Percentiles rank a stretch among this genome's conserved stretches.
Evolutionary conservation across 1,140 invertebrate genomes (phyloP).

Genomic region (Phortica variegata): DNA sequence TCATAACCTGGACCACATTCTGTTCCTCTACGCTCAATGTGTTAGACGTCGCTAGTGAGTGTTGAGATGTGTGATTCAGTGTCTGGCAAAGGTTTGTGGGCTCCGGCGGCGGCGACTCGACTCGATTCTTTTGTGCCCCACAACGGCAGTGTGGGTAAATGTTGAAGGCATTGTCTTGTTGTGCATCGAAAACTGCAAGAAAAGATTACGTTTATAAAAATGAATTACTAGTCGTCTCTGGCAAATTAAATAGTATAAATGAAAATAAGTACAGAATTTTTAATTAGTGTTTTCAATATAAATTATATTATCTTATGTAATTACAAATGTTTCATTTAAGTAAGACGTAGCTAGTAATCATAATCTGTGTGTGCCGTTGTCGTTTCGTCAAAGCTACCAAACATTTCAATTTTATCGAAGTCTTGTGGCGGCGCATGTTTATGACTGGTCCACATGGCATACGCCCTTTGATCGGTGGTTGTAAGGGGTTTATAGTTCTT

Average conservation of each 20-base stretch:
- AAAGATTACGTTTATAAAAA: too few relatives aligned
- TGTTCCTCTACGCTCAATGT: conserved; percentile 33
- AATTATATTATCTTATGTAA: too few relatives aligned
- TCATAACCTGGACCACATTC: conserved; percentile 29
- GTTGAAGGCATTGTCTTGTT: conserved; percentile 17
- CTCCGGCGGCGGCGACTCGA: conserved; percentile 32
- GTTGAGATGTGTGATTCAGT: conserved; percentile 25
- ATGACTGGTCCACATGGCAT: conserved; percentile 53
- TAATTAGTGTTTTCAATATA: too few relatives aligned
- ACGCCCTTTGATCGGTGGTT: conserved; percentile 48
- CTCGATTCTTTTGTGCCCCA: conserved; percentile 32
- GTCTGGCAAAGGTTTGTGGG: conserved; percentile 40
- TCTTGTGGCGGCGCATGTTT: conserved; percentile 43
- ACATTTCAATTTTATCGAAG: conserved; percentile 50
- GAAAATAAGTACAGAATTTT: too few relatives aligned
- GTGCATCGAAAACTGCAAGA: conserved; percentile 35
- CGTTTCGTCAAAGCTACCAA: conserved; percentile 38
- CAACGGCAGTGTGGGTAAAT: conserved; percentile 41
- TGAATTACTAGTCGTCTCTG: too few relatives aligned
- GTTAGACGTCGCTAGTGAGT: conserved; percentile 18
- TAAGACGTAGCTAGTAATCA: conserved; percentile 34
- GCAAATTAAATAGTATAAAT: too few relatives aligned
- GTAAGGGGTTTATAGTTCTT: conserved; percentile 52
- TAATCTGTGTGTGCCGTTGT: conserved; percentile 39
- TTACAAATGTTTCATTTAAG: too few relatives aligned